Evolutionary conservation across 1,140 invertebrate species (phyloP).

Genomic region (Plectrocnemia conspersa): DNA sequence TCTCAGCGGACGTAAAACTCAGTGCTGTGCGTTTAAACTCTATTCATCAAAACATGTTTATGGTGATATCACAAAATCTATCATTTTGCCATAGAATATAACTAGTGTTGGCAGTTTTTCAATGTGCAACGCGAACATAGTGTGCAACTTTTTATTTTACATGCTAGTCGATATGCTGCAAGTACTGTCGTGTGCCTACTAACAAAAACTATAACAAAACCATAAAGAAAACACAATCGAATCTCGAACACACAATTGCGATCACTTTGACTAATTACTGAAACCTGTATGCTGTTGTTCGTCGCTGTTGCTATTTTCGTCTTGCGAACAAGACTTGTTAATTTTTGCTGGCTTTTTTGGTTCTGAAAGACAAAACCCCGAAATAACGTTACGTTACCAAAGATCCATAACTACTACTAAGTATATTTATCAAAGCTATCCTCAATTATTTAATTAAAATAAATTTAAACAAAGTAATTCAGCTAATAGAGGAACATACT

Average conservation of each 20-base stretch:
- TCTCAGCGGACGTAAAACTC: too few species aligned
- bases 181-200: neutral
- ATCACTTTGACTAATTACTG: too few species aligned
- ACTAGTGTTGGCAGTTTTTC: too few species aligned
- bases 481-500: slow-evolving; percentile 23
- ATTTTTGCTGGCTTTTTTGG: slow-evolving; percentile 46
- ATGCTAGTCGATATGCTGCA: too few species aligned
- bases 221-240: neutral
- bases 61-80: too few species aligned
- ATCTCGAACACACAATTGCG: slow-evolving; percentile 4
- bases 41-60: too few species aligned
- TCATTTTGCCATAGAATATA: too few species aligned
- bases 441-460: neutral
- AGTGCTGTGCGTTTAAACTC: too few species aligned
- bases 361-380: slow-evolving; percentile 35
- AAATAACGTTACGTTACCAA: neutral
- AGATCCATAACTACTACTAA: slow-evolving; percentile 1
- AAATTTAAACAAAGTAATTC: neutral
- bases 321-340: slow-evolving; percentile 59
- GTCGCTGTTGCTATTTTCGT: slow-evolving; percentile 72
- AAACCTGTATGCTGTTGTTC: slow-evolving; percentile 57
- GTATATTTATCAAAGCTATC: neutral
- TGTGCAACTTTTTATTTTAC: too few species aligned
- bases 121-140: too few species aligned
- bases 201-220: neutral